Conservation (phyloP, 1,140 invertebrate genomes). For the Lamellibrachia luymesi region DNA sequence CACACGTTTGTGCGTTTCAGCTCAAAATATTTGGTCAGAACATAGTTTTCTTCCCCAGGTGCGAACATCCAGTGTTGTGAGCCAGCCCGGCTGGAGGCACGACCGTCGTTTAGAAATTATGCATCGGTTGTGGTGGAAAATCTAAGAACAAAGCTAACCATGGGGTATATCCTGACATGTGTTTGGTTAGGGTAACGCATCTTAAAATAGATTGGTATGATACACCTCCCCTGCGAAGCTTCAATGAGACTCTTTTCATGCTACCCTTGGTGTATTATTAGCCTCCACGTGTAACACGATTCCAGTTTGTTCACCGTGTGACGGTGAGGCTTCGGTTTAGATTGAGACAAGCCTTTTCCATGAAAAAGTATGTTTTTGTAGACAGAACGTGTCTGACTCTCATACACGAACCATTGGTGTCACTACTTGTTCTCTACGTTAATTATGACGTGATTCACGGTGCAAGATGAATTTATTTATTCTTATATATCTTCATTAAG, state of each 20-base stretch:
- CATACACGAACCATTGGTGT: not conserved
- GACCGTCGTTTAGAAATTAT: not conserved
- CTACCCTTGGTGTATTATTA: not conserved
- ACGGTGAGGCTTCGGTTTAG: not conserved
- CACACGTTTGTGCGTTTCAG: too few relatives aligned
- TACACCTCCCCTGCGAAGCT: not conserved
- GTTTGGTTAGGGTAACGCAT: not conserved
- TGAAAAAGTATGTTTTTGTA: not conserved
- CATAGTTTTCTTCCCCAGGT: too few relatives aligned
- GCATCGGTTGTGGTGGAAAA: not conserved
- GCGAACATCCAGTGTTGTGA: not conserved
- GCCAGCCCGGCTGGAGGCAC: not conserved
- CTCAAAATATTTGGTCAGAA: too few relatives aligned
- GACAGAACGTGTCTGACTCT: not conserved
- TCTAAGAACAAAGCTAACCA: not conserved
- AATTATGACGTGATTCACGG: not conserved
- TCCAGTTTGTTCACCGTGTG: not conserved
- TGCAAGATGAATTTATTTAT: too few relatives aligned
- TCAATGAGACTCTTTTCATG: not conserved
- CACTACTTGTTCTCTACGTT: not conserved
- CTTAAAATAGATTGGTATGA: not conserved
- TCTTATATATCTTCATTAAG: not conserved
- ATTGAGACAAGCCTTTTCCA: not conserved
- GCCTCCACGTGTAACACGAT: not conserved
- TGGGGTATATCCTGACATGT: not conserved